Conservation (phyloP, 2,113 vertebrate genomes). For the Tetrax tetrax region DNA sequence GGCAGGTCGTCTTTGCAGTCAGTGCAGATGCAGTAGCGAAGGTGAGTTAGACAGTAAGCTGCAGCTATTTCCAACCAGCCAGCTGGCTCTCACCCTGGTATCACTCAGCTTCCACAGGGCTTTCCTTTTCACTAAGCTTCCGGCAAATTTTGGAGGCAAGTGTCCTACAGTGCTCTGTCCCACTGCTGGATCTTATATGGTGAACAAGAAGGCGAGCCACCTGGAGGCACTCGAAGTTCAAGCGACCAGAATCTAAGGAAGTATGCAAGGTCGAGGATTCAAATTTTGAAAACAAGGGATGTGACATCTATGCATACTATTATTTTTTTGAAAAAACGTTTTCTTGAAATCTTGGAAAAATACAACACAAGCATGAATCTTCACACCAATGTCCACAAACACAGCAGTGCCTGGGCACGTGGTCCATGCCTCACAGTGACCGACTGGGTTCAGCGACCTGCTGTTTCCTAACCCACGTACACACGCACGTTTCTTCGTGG, state of each 20-base stretch:
- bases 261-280: not conserved
- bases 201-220: not conserved
- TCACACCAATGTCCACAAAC: not conserved
- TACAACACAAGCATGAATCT: not conserved
- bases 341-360: not conserved
- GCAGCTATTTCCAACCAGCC: not conserved
- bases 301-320: accelerated
- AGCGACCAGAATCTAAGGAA: not conserved
- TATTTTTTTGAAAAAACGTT: not conserved
- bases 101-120: not conserved
- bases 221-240: not conserved
- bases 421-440: accelerated
- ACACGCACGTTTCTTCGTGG: not conserved
- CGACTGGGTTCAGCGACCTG: not conserved
- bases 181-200: not conserved
- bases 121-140: not conserved
- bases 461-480: not conserved
- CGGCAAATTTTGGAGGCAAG: not conserved
- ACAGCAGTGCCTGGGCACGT: not conserved
- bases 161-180: not conserved
- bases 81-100: not conserved
- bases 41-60: not conserved
- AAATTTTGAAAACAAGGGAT: not conserved
- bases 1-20: not conserved
- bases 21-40: not conserved